Base-by-base conservation (phyloP, 2,888 invertebrate species). In the Dysmachus trigonus region DNA sequence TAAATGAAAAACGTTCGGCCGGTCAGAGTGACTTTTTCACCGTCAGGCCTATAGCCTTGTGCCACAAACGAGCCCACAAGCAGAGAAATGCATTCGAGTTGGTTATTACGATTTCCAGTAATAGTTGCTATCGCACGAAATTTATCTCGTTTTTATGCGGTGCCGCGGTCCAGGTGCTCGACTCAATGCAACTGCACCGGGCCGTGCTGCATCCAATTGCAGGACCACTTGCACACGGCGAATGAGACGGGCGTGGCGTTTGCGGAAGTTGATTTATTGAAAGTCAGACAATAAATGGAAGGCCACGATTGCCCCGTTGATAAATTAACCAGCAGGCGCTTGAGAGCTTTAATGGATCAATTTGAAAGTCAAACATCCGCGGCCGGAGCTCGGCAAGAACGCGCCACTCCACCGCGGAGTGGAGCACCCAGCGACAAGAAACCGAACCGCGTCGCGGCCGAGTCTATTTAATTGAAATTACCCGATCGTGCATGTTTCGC, bases 251-350 rank as follows among this genome's bases (percentile, higher is more conserved):
- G 85, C 85, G 85, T 85, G 85, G 85, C 22, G 74, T 51, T 85
- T 85, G 76, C 85, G 85, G 85, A 85, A 85, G 85, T 85, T 85
- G 85, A 85, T 85, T 85, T 85, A 85, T 85, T 76, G 76, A 85
- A 85, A 85, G 85, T 27, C 83, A 83, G 27, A 71, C 38, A 83
- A 83, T 38, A 83, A 84, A 81, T 81, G 47, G 81, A 81, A 77
- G 33, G 83, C 72, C 83, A n/a, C 83, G 72, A 72, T 83, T 72
- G 83, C 83, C 33, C 33, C 62, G 53, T 51, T 82, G 82, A 82
- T 82, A 71, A 82, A 82, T 82, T 71, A 38, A 82, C 82, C 22
- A 62, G 71, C 62, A 62, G 51, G 62, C 72, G 71, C 72, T 13
- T 38, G 72, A 38, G 15, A 38, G 83, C 83, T 72, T 72, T 71